Base-by-base conservation (phyloP, 2,888 invertebrate species). In the Brenthis daphne region DNA sequence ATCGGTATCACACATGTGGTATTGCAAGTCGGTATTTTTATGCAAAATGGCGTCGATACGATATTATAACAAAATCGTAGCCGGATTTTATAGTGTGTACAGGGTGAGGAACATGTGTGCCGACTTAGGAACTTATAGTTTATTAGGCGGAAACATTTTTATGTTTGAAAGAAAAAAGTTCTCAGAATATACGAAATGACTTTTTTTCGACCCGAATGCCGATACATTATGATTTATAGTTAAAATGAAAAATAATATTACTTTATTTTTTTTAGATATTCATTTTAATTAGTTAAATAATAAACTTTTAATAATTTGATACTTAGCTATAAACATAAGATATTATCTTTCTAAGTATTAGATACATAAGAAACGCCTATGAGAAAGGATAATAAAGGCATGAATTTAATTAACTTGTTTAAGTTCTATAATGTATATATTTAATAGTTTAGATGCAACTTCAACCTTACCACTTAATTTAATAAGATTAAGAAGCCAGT, bases 51-150 rank as follows among this genome's bases (percentile, higher is more conserved):
- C 90, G 90, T 84, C 88, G 85, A 82, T 88, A 86, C 85, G 85
- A 89, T 91, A 91, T 91, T 90, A 91, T 90, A 91, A 89, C 86
- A 85, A 90, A 87, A 85, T 87, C 80, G 82, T 77, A 80, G 77
- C 83, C 85, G 84, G 86, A 88, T 90, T 89, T 87, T 87, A 86
- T 86, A 86, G 85, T 84, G 53, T 51, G 20, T 60, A 77, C 83
- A 82, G 82, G 80, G 81, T 80, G 82, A 82, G 83, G 83, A 82
- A 85, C 91, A 91, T 89, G 83, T 90, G 90, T 82, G 87, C 75
- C 82, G 85, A 79, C 86, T 88, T 86, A 86, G 85, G 83, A 82
- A 82, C 81, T 81, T 73, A 85, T 83, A 89, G 87, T 89, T 90
- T 89, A 85, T 88, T 85, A 86, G 83, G 87, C 87, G 88, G 88